These are phyloP conservation scores for Caenorhabditis sp. DNA, from an alignment of 2,888 invertebrate genomes.

Conservation along the genomic window DNA sequence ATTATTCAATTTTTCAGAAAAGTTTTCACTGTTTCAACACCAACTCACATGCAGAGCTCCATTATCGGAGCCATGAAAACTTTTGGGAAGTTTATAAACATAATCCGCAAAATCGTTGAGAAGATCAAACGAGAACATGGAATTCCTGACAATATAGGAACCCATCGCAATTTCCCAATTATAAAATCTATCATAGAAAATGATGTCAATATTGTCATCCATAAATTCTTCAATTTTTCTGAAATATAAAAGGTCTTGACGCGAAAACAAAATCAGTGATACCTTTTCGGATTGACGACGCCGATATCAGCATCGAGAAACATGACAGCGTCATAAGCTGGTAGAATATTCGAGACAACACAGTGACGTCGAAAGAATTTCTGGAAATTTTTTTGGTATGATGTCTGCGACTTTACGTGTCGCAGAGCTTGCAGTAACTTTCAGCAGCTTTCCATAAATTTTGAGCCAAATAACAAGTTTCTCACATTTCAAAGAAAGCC, in stretches of 20 bases:
- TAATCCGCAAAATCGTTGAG: slow-evolving; percentile 43
- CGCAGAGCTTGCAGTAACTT: no score
- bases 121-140: slow-evolving; percentile 20
- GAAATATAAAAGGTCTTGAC: neutral
- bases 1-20: no score
- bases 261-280: neutral
- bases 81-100: slow-evolving; percentile 37
- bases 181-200: slow-evolving; percentile 43
- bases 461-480: no score
- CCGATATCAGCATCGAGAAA: slow-evolving; percentile 47
- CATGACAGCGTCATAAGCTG: slow-evolving; percentile 21
- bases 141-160: slow-evolving; percentile 34
- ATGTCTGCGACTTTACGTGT: neutral
- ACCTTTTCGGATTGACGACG: slow-evolving; percentile 34
- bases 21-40: no score
- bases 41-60: slow-evolving; percentile 27
- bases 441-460: no score
- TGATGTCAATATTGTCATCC: slow-evolving; percentile 27
- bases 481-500: no score
- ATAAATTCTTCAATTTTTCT: slow-evolving; percentile 46
- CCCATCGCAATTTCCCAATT: slow-evolving; percentile 44
- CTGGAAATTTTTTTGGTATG: slow-evolving; percentile 8
- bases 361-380: slow-evolving; percentile 49
- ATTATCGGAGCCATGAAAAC: slow-evolving; percentile 50
- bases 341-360: slow-evolving; percentile 22